Percentiles rank a stretch among this genome's conserved stretches.
These are phyloP conservation scores for Daubentonia madagascariensis DNA, from an alignment of 2,113 vertebrate genomes.

Conservation along the genomic window DNA sequence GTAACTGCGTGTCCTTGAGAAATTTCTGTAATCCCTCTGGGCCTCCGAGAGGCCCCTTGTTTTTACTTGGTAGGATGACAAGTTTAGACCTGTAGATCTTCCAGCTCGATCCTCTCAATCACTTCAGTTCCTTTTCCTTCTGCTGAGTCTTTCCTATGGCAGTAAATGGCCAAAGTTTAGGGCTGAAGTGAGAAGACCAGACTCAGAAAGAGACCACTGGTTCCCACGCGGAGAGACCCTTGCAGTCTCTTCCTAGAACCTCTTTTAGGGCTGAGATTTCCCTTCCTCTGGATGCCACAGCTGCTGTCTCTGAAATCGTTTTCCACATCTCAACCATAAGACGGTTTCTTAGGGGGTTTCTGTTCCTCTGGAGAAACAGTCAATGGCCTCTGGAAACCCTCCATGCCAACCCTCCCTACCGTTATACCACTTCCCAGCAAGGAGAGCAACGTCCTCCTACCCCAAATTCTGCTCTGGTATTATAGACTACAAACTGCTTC, in stretches of 20 bases:
- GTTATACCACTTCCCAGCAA: neutral
- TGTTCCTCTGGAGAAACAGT: neutral
- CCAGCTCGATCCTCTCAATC: neutral
- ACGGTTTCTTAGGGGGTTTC: neutral
- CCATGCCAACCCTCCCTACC: neutral
- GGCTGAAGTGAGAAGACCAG: neutral
- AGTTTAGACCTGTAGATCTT: neutral
- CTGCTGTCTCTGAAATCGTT: neutral
- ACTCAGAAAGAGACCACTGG: neutral
- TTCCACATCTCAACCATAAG: neutral
- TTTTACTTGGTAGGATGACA: neutral
- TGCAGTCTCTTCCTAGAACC: neutral
- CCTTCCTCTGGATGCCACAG: neutral
- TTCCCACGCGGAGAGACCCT: no score
- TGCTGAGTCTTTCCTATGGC: neutral
- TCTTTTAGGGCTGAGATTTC: neutral
- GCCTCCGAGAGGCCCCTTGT: neutral
- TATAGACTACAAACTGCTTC: neutral
- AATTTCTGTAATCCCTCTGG: neutral
- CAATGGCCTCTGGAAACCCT: fast-evolving
- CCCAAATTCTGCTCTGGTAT: neutral
- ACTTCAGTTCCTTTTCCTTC: neutral
- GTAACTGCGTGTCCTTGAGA: neutral
- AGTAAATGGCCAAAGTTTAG: neutral
- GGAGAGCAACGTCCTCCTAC: neutral